Evolutionary conservation across 2,113 vertebrate genomes (phyloP).

Genomic region (Crypturellus undulatus): DNA sequence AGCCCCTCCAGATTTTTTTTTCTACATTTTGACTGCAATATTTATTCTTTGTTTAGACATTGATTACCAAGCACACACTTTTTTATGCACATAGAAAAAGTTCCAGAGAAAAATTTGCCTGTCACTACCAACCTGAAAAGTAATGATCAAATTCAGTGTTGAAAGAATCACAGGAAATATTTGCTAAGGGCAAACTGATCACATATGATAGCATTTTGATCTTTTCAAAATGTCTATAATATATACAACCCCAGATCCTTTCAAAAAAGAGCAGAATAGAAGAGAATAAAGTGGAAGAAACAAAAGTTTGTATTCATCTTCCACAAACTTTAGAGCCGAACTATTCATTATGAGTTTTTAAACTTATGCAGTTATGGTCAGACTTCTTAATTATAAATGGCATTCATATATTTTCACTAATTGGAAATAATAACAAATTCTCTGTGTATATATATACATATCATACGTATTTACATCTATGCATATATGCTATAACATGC

Average conservation of each 20-base stretch:
- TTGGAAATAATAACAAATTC: background rate
- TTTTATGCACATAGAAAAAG: background rate
- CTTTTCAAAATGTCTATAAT: background rate
- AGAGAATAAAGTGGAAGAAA: background rate
- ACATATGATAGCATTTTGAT: background rate
- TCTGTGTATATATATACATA: background rate
- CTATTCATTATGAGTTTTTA: background rate
- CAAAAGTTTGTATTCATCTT: background rate
- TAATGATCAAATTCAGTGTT: background rate
- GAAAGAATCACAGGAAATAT: conserved; percentile 9
- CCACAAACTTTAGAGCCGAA: background rate
- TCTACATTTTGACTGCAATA: background rate
- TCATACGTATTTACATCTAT: background rate
- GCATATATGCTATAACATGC: accelerated
- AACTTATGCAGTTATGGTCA: background rate
- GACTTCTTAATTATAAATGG: background rate
- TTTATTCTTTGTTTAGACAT: background rate
- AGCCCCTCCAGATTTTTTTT: background rate
- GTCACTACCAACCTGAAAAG: background rate
- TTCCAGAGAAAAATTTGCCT: background rate
- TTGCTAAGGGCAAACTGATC: background rate
- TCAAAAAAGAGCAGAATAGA: background rate
- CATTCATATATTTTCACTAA: background rate
- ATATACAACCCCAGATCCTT: background rate
- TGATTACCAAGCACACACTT: background rate